Percentiles rank a stretch among this genome's conserved stretches.
phyloP scores from a whole-genome alignment of 2,113 vertebrate genomes.

The Hemicordylus capensis region DNA sequence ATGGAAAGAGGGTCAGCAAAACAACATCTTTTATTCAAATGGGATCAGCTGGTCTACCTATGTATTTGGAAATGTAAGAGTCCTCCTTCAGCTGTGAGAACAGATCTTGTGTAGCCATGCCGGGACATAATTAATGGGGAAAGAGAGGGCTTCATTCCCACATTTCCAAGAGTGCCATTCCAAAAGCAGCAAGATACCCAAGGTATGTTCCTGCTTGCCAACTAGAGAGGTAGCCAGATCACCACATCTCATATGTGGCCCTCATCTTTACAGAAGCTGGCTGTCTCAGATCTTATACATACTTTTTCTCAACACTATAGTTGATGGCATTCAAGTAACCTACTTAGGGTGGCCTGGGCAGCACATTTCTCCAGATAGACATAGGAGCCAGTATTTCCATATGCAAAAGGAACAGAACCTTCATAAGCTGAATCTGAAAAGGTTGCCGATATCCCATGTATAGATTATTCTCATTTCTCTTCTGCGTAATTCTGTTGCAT shows the following conservation, averaged over 20 bases:
- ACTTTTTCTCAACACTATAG: neutral
- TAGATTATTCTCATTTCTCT: slow-evolving; percentile 60
- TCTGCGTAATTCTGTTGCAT: slow-evolving; percentile 37
- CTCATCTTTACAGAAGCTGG: neutral
- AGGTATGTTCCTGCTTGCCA: neutral
- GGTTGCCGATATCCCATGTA: slow-evolving; percentile 46
- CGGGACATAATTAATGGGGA: neutral
- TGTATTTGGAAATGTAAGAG: neutral
- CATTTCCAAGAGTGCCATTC: neutral
- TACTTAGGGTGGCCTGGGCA: neutral
- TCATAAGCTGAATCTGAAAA: slow-evolving; percentile 8
- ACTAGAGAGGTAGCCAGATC: neutral
- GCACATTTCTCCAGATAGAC: neutral
- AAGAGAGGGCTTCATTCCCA: neutral
- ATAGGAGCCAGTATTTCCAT: neutral
- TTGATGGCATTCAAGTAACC: neutral
- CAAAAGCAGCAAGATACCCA: neutral
- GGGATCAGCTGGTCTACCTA: neutral
- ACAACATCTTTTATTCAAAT: neutral
- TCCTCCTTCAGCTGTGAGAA: neutral
- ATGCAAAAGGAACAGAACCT: neutral
- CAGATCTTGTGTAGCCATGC: neutral
- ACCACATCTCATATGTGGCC: neutral
- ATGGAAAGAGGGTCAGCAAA: neutral
- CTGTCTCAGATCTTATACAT: neutral